These are phyloP conservation scores for Torymus texanus DNA, from an alignment of 2,888 invertebrate genomes.

Conservation along the genomic window DNA sequence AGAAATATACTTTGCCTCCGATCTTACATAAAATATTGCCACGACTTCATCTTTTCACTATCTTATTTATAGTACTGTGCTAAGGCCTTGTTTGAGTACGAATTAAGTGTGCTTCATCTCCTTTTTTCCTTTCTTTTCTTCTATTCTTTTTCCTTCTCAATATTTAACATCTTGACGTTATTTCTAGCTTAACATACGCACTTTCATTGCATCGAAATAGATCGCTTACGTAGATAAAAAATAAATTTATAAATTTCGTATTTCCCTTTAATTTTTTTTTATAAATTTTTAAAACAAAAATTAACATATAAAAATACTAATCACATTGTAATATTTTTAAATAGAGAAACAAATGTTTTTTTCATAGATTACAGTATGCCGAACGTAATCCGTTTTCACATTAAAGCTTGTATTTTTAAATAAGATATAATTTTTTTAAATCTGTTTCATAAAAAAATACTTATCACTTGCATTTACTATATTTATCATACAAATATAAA, in stretches of 20 bases:
- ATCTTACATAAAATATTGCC: constrained; percentile 53
- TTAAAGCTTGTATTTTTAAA: not conserved
- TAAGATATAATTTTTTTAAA: too few relatives aligned
- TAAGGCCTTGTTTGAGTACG: constrained; percentile 60
- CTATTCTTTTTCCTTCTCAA: constrained; percentile 10
- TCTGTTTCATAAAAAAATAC: too few relatives aligned
- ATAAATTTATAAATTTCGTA: not conserved
- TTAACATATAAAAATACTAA: not conserved
- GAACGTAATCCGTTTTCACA: too few relatives aligned
- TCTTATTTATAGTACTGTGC: constrained; percentile 59
- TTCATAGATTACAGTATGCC: too few relatives aligned
- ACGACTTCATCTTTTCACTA: constrained; percentile 52
- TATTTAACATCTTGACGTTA: constrained; percentile 26
- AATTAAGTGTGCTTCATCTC: constrained; percentile 44
- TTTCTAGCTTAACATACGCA: constrained; percentile 17
- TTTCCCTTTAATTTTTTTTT: too few relatives aligned
- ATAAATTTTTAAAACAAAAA: too few relatives aligned
- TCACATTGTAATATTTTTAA: not conserved
- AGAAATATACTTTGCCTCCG: constrained; percentile 32
- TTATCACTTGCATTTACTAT: too few relatives aligned
- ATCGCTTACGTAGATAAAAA: not conserved
- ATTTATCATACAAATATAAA: too few relatives aligned
- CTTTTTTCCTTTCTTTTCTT: constrained; percentile 4
- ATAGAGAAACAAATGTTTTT: not conserved
- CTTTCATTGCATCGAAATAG: constrained; percentile 17